Percentiles rank a stretch among this genome's conserved stretches.
Conservation (phyloP, 2,888 invertebrate species). For the Caradrina kadenii region DNA sequence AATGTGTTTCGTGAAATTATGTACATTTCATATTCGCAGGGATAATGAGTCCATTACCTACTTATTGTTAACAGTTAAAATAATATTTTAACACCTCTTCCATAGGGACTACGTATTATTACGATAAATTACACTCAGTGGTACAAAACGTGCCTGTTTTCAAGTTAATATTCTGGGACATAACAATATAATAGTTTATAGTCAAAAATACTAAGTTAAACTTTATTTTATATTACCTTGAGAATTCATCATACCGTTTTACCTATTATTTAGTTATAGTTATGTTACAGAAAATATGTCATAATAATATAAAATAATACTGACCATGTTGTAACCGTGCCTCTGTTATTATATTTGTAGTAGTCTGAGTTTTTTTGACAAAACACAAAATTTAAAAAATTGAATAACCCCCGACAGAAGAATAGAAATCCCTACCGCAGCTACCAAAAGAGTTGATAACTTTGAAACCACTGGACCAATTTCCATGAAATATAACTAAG, state of each 20-base stretch:
- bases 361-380: no score
- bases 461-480: no score
- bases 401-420: no score
- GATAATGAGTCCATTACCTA: slow-evolving; percentile 17
- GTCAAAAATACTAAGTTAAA: slow-evolving; percentile 21
- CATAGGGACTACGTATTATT: slow-evolving; percentile 2
- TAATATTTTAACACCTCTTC: slow-evolving; percentile 4
- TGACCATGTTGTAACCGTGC: no score
- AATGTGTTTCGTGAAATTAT: background rate
- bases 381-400: no score
- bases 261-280: background rate
- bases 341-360: no score
- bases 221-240: slow-evolving; percentile 21
- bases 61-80: slow-evolving; percentile 23
- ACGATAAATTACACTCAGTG: slow-evolving; percentile 10
- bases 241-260: slow-evolving; percentile 4
- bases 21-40: slow-evolving; percentile 1
- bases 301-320: no score
- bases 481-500: no score
- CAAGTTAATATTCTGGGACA: background rate
- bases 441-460: no score
- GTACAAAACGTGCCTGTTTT: slow-evolving; percentile 7
- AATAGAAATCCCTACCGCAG: no score
- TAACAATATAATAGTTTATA: slow-evolving; percentile 20
- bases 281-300: background rate